phyloP scores from a whole-genome alignment of 1,140 invertebrate genomes.

The Drosophila neocordata region DNA sequence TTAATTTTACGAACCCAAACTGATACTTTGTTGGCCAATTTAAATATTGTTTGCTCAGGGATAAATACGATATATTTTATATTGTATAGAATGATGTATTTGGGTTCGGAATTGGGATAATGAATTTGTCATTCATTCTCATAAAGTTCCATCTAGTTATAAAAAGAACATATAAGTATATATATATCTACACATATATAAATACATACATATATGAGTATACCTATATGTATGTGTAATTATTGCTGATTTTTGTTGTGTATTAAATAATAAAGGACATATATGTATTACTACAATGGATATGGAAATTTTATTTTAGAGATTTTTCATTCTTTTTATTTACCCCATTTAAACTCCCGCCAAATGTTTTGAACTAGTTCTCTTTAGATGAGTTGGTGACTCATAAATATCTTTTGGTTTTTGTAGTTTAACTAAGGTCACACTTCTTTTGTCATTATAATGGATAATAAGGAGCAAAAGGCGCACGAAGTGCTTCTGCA shows the following conservation, averaged over 20 bases:
- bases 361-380: background rate
- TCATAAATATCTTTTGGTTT: background rate
- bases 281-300: background rate
- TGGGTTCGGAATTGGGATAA: slow-evolving; percentile 40
- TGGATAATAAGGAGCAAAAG: slow-evolving; percentile 58
- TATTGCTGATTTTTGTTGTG: slow-evolving; percentile 18
- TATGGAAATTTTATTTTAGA: background rate
- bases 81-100: slow-evolving; percentile 22
- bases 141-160: background rate
- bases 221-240: too few relatives aligned
- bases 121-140: background rate
- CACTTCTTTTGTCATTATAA: slow-evolving; percentile 12
- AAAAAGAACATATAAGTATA: slow-evolving; percentile 11
- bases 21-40: slow-evolving; percentile 6
- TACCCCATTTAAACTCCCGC: background rate
- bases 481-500: slow-evolving; percentile 38
- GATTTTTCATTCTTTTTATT: background rate
- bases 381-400: background rate
- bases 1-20: slow-evolving; percentile 13
- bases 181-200: slow-evolving; percentile 21
- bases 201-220: slow-evolving; percentile 22
- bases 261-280: slow-evolving; percentile 1
- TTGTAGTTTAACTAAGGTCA: background rate
- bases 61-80: slow-evolving; percentile 31
- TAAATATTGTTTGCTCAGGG: slow-evolving; percentile 12